Conservation (phyloP, 2,888 invertebrate genomes). For the Ptilodon capucinus region DNA sequence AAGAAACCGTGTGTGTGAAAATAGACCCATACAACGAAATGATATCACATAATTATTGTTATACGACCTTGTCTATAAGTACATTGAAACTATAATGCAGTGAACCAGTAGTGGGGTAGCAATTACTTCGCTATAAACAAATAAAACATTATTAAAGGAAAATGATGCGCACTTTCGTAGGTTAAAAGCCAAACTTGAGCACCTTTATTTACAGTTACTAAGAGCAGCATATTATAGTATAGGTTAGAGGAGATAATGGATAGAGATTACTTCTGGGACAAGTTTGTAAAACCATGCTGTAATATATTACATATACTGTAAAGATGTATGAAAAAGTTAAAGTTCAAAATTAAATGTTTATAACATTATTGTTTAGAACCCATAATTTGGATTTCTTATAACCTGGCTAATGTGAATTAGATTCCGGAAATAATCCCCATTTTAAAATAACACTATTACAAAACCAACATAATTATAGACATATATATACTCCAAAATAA, state of each 20-base stretch:
- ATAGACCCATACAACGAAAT: constrained; percentile 35
- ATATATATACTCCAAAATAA: not conserved
- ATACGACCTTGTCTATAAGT: not conserved
- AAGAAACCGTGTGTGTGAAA: too few relatives aligned
- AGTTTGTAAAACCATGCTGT: too few relatives aligned
- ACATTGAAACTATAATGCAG: not conserved
- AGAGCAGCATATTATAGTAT: not conserved
- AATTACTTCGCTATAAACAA: not conserved
- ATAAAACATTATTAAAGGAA: not conserved
- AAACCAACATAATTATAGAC: too few relatives aligned
- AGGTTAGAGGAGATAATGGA: not conserved
- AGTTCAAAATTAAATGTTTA: not conserved
- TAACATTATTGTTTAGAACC: too few relatives aligned
- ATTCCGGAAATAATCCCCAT: not conserved
- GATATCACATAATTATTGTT: constrained; percentile 5
- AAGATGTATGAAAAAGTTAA: not conserved
- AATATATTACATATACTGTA: too few relatives aligned
- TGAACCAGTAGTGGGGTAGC: not conserved
- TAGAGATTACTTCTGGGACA: too few relatives aligned
- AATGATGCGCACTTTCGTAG: not conserved
- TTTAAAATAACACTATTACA: not conserved
- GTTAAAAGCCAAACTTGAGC: not conserved
- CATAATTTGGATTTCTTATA: not conserved
- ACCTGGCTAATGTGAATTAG: not conserved
- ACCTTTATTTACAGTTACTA: not conserved